Evolutionary conservation across 2,888 invertebrate species (phyloP), one percentile per base, ranked within the genome.

Genomic region (Epirrita christyi): DNA sequence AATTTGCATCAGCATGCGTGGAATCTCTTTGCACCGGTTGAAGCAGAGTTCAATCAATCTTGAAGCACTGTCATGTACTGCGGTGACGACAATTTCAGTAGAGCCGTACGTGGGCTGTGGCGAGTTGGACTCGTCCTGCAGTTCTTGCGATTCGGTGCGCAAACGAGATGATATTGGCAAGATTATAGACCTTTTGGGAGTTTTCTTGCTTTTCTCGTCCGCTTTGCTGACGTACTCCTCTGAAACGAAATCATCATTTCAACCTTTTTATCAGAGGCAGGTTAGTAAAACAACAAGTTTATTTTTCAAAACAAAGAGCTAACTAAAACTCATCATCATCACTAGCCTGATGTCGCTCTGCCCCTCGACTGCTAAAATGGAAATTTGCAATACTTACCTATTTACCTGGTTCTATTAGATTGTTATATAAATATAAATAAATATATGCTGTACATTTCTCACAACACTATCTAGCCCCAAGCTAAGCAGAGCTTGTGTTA

Each of bases 1-100:
- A 10, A 76, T 48, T 51, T 68, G 62, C 42, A 75, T 46, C 27
- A 76, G 71, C 28, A 67, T 54, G 43, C 66, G 58, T 29, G 77
- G 77, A 6, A 55, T 8, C 37, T 68, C 55, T 14, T 28, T 9
- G 8, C 27, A 29, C 28, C 61, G 49, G 34, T 52, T 9, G 43
- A 76, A 57, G 8, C 41, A 13, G 11, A 76, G 54, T 61, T 71
- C 71, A 5, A 70, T 49, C n/a, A 69, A 51, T 14, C 48, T 50
- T 6, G 56, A 68, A 37, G 27, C 38, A 11, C 21, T 1, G 59
- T 71, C 65, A 32, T 27, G 47, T 21, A 49, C 55, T n/a, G 49
- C 49, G 15, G 14, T 21, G 6, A 45, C 44, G 6, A 50, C 6
- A 4, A 55, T 21, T 34, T 45, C 55, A 29, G 32, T 38, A 1